phyloP scores from a whole-genome alignment of 2,888 invertebrate genomes.

The Elmis aenea region DNA sequence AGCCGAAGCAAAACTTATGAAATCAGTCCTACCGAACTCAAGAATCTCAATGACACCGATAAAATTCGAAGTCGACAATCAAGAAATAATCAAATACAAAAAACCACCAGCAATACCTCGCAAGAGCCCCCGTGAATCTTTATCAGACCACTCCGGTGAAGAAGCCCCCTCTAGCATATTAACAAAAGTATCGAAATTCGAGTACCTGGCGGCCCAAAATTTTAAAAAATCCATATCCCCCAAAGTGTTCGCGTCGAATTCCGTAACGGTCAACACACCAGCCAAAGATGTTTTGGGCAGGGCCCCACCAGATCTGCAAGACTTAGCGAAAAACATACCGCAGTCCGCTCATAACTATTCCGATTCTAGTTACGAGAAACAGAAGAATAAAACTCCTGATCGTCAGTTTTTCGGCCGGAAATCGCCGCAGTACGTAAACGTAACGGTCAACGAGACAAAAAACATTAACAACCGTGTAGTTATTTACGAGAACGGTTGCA shows the following conservation, averaged over 20 bases:
- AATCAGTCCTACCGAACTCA: constrained; percentile 73
- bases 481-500: constrained; percentile 42
- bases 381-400: constrained; percentile 39
- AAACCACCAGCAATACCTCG: constrained; percentile 64
- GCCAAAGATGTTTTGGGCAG: constrained; percentile 73
- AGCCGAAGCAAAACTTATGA: constrained; percentile 81
- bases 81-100: constrained; percentile 43
- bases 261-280: constrained; percentile 73
- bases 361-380: constrained; percentile 42
- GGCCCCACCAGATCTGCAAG: constrained; percentile 54
- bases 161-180: constrained; percentile 58
- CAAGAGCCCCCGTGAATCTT: constrained; percentile 47
- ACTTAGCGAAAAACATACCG: constrained; percentile 57
- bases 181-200: constrained; percentile 76
- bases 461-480: constrained; percentile 44
- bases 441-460: constrained; percentile 43
- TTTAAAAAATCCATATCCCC: constrained; percentile 60
- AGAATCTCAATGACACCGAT: constrained; percentile 76
- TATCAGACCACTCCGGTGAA: constrained; percentile 50
- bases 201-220: constrained; percentile 65
- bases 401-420: constrained; percentile 39
- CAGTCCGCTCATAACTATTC: constrained; percentile 49
- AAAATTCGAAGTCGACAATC: constrained; percentile 53
- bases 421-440: constrained; percentile 42
- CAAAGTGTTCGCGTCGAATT: constrained; percentile 76